Percentiles rank a stretch among this genome's conserved stretches.
These are phyloP conservation scores for Lomographa bimaculata DNA, from an alignment of 2,888 invertebrate species.

Conservation along the genomic window DNA sequence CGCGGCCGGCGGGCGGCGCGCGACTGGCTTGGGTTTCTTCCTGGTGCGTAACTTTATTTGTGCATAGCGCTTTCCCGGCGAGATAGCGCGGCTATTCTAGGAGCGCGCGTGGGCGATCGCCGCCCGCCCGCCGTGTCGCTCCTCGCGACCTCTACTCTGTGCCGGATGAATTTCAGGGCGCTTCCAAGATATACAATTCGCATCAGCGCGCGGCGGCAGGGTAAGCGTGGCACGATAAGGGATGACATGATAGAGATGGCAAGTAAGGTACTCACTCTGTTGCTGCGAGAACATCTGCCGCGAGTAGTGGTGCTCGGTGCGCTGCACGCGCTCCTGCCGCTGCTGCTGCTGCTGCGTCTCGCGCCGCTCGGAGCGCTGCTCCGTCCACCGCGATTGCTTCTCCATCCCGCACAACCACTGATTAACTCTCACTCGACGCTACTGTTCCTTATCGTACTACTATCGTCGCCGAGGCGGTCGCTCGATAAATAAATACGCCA, in stretches of 20 bases:
- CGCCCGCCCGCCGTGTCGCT: conserved; percentile 35
- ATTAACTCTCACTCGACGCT: conserved; percentile 79
- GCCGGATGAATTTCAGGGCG: conserved; percentile 44
- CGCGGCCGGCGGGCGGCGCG: conserved; percentile 43
- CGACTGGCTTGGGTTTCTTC: conserved; percentile 66
- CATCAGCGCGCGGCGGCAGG: conserved; percentile 42
- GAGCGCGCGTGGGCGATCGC: conserved; percentile 62
- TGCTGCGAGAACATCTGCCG: conserved; percentile 90
- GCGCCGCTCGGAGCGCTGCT: conserved; percentile 77
- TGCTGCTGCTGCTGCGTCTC: conserved; percentile 75
- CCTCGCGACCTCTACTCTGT: conserved; percentile 33
- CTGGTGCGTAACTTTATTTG: conserved; percentile 72
- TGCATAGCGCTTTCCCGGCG: conserved; percentile 76
- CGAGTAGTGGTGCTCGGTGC: conserved; percentile 90
- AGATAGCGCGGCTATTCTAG: conserved; percentile 75
- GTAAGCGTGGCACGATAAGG: conserved; percentile 18
- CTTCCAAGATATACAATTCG: conserved; percentile 45
- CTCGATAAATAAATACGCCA: conserved; percentile 71
- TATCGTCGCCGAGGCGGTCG: conserved; percentile 65
- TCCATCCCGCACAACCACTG: conserved; percentile 87
- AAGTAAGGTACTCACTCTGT: conserved; percentile 47
- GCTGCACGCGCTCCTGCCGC: conserved; percentile 74
- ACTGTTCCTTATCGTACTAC: conserved; percentile 64
- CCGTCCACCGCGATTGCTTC: conserved; percentile 86
- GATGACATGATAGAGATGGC: not conserved